Percentiles rank a stretch among this genome's conserved stretches.
These are phyloP conservation scores for Ctenoplectra terminalis DNA, from an alignment of 1,140 invertebrate species.

Conservation along the genomic window DNA sequence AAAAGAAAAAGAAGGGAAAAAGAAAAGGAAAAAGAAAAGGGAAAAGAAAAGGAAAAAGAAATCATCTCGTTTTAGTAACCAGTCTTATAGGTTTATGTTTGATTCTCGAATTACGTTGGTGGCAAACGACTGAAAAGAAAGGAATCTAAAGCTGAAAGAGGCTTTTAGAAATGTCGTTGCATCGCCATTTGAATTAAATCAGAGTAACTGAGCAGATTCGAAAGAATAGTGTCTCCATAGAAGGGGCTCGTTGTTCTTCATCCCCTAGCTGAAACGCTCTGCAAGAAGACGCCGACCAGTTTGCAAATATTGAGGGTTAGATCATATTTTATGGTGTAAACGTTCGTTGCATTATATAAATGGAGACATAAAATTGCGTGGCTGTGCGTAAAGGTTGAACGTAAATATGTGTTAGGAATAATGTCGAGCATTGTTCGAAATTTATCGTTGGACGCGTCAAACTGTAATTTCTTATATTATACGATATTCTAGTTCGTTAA, in stretches of 20 bases:
- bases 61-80: slow-evolving; percentile 4
- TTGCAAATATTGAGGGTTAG: slow-evolving; percentile 32
- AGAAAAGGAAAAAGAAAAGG: not conserved
- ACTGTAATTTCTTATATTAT: not conserved
- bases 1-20: not conserved
- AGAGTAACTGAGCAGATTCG: slow-evolving; percentile 10
- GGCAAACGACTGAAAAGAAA: not conserved
- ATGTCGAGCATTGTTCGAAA: not conserved
- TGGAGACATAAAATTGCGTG: slow-evolving; percentile 4
- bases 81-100: not conserved
- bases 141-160: not conserved
- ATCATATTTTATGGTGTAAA: slow-evolving; percentile 19
- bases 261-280: slow-evolving; percentile 9
- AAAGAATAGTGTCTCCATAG: slow-evolving; percentile 6
- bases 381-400: not conserved
- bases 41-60: not conserved
- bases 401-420: not conserved
- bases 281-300: slow-evolving; percentile 22
- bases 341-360: slow-evolving; percentile 6
- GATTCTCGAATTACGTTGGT: slow-evolving; percentile 2
- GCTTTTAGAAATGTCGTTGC: not conserved
- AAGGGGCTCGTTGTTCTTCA: slow-evolving; percentile 31
- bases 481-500: not conserved
- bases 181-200: slow-evolving; percentile 10
- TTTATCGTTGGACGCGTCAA: not conserved